Evolutionary conservation across 2,797 vertebrate genomes (phyloP).

Genomic region (Gobio occitaniae): DNA sequence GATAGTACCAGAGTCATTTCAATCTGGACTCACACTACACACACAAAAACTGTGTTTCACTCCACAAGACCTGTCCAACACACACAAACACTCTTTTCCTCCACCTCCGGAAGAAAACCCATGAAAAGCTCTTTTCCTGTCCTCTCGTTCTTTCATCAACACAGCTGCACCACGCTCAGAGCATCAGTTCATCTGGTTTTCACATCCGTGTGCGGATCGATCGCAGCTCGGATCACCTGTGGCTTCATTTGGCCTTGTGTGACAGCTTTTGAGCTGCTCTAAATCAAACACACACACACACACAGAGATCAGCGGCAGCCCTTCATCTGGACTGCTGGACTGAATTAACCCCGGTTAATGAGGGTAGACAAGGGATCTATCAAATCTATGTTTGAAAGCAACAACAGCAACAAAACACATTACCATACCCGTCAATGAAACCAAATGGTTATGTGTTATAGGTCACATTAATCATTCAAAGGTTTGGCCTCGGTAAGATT

Average conservation of each 20-base stretch:
- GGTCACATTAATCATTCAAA: background rate
- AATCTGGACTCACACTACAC: background rate
- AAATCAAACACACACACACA: constrained; percentile 65
- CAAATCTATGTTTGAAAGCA: background rate
- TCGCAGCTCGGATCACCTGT: constrained; percentile 54
- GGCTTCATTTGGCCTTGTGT: constrained; percentile 65
- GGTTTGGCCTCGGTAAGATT: background rate
- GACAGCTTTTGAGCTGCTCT: constrained; percentile 70
- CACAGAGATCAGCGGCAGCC: constrained; percentile 37
- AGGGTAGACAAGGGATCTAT: background rate
- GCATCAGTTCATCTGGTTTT: constrained; percentile 55
- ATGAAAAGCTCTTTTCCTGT: background rate
- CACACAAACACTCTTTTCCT: background rate
- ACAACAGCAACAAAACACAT: background rate
- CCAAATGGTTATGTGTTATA: background rate
- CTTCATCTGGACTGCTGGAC: constrained; percentile 45
- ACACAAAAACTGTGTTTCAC: background rate
- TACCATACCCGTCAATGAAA: background rate
- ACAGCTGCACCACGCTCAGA: constrained; percentile 37
- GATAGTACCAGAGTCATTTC: background rate
- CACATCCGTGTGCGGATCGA: constrained; percentile 57
- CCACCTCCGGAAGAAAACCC: background rate
- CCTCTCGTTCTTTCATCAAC: constrained; percentile 1
- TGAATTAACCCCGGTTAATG: constrained; percentile 51
- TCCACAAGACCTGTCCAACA: constrained; percentile 61